phyloP scores from a whole-genome alignment of 2,797 vertebrate species.

The Spondyliosoma cantharus region DNA sequence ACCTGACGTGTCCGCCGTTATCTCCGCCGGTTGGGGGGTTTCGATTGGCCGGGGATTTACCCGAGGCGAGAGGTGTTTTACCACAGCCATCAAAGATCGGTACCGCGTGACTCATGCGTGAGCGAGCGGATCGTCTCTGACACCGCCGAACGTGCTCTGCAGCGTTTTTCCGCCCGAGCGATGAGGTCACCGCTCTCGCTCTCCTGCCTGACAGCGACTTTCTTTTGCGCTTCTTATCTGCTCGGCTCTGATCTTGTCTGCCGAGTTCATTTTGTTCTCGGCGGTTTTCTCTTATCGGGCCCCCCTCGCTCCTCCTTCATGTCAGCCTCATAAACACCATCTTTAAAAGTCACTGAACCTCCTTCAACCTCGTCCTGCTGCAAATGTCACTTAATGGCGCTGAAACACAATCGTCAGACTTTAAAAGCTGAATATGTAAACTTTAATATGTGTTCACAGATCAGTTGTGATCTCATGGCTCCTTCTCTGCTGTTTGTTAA shows the following conservation, averaged over 20 bases:
- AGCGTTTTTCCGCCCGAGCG: conserved; percentile 11
- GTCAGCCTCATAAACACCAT: conserved; percentile 24
- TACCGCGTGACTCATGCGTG: conserved; percentile 40
- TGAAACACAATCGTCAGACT: background rate
- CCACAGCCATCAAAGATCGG: conserved; percentile 24
- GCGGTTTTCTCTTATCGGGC: conserved; percentile 34
- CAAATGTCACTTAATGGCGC: background rate
- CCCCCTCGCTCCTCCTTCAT: conserved; percentile 1
- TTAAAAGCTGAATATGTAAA: too few species aligned
- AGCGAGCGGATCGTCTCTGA: conserved; percentile 33
- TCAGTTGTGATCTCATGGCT: too few species aligned
- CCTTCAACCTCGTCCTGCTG: background rate
- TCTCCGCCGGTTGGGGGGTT: background rate
- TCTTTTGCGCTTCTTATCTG: conserved; percentile 37
- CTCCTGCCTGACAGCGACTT: conserved; percentile 25
- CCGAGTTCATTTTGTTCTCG: conserved; percentile 41
- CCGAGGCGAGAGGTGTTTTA: conserved; percentile 20
- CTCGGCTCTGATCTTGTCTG: conserved; percentile 40
- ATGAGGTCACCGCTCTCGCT: conserved; percentile 49
- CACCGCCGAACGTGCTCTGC: conserved; percentile 38
- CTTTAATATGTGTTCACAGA: too few species aligned
- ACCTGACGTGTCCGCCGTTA: background rate
- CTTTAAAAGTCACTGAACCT: conserved; percentile 10
- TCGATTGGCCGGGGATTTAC: background rate
- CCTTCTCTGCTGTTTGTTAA: too few species aligned